phyloP scores from a whole-genome alignment of 2,888 invertebrate species.

The Drosophila kanekoi region DNA sequence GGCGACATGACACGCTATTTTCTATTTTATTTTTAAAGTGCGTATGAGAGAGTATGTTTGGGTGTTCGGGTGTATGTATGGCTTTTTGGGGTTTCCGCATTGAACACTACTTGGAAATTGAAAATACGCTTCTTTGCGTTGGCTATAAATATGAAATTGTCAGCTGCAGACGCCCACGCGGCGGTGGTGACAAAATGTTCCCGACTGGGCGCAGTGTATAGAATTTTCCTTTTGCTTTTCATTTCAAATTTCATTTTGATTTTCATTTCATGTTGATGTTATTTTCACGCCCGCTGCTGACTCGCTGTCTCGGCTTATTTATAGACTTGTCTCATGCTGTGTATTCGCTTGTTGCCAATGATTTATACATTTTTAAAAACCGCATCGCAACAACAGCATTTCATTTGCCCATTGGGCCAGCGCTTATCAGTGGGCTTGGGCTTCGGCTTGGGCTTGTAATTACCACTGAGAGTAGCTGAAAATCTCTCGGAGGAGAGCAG shows the following conservation, averaged over 20 bases:
- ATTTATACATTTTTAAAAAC: conserved; percentile 84
- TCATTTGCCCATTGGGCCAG: conserved; percentile 17
- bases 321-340: conserved; percentile 84
- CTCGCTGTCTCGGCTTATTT: conserved; percentile 66
- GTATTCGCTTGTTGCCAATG: conserved; percentile 71
- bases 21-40: conserved; percentile 47
- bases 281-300: conserved; percentile 66
- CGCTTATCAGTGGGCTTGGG: conserved; percentile 47
- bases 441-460: conserved; percentile 41
- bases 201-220: conserved; percentile 10
- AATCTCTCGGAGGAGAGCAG: conserved; percentile 5
- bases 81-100: conserved; percentile 49
- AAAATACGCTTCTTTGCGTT: conserved; percentile 28
- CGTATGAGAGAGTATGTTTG: neutral
- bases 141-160: conserved; percentile 76
- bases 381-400: conserved; percentile 35
- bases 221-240: conserved; percentile 21
- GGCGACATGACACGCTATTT: conserved; percentile 50
- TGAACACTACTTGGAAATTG: conserved; percentile 42
- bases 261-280: conserved; percentile 48
- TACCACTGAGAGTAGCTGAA: conserved; percentile 25
- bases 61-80: conserved; percentile 9
- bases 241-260: conserved; percentile 42
- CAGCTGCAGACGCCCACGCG: conserved; percentile 79
- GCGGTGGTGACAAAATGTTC: conserved; percentile 62